Evolutionary conservation across 2,113 vertebrate genomes (phyloP).

Genomic region (Gadus chalcogrammus): DNA sequence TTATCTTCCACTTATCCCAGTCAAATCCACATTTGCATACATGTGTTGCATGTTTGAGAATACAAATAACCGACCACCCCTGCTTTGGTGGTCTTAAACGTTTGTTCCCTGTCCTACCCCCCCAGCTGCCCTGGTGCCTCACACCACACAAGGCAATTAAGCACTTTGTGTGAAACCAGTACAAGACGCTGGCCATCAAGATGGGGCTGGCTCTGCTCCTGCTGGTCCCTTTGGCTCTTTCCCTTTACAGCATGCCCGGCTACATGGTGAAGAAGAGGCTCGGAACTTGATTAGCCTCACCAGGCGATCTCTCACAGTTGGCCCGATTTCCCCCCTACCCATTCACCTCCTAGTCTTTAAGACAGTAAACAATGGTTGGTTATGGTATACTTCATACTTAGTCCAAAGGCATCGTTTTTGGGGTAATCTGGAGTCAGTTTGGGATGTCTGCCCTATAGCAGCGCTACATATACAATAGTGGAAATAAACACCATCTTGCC

Average conservation of each 20-base stretch:
- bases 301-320: too few species aligned
- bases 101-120: neutral
- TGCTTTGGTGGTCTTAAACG: neutral
- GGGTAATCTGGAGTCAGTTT: too few species aligned
- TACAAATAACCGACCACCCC: neutral
- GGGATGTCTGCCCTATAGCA: too few species aligned
- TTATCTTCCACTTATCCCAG: too few species aligned
- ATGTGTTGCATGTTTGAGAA: neutral
- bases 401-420: too few species aligned
- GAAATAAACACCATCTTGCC: too few species aligned
- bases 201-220: constrained; percentile 81
- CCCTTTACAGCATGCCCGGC: constrained; percentile 90
- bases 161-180: constrained; percentile 88
- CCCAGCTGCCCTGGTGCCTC: constrained; percentile 90
- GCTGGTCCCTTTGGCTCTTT: constrained; percentile 81
- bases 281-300: constrained; percentile 69
- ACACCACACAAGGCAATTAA: constrained; percentile 85
- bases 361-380: too few species aligned
- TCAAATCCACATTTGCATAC: neutral
- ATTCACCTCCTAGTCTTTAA: too few species aligned
- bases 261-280: constrained; percentile 95
- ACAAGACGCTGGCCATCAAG: constrained; percentile 93
- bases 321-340: too few species aligned
- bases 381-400: too few species aligned
- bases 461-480: too few species aligned